These are phyloP conservation scores for Heptranchias perlo DNA, from an alignment of 2,113 vertebrate genomes.

Conservation along the genomic window DNA sequence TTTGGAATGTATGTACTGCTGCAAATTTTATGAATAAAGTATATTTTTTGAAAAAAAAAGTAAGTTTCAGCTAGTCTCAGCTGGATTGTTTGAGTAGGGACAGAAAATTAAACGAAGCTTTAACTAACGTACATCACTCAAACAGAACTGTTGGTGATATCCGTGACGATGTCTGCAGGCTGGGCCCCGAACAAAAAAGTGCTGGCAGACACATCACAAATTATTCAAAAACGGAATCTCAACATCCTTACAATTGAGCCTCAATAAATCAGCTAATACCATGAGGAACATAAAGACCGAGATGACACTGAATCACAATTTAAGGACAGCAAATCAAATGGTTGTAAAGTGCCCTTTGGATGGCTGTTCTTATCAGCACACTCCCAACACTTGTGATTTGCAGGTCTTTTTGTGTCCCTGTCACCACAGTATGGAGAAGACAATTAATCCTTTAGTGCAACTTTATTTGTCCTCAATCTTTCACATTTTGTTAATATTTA, in stretches of 20 bases:
- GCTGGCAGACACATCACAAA: neutral
- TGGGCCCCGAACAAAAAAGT: neutral
- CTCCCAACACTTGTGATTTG: neutral
- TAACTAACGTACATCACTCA: slow-evolving; percentile 23
- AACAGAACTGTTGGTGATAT: neutral
- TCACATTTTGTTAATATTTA: neutral
- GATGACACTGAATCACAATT: neutral
- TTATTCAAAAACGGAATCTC: neutral
- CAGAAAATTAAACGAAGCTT: neutral
- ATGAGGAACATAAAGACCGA: neutral
- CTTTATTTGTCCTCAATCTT: neutral
- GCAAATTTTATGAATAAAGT: no score
- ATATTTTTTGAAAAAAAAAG: no score
- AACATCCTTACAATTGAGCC: neutral
- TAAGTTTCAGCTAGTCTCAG: neutral
- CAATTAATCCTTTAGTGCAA: neutral
- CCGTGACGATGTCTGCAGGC: neutral
- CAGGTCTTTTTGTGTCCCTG: neutral
- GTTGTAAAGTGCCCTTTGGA: neutral
- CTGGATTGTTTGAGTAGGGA: neutral
- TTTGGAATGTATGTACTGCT: no score
- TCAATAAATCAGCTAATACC: neutral
- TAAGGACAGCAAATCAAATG: neutral
- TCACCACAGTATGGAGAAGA: neutral
- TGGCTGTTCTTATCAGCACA: neutral